Conservation (phyloP, 2,113 vertebrate species). For the Eurystomus gularis region DNA sequence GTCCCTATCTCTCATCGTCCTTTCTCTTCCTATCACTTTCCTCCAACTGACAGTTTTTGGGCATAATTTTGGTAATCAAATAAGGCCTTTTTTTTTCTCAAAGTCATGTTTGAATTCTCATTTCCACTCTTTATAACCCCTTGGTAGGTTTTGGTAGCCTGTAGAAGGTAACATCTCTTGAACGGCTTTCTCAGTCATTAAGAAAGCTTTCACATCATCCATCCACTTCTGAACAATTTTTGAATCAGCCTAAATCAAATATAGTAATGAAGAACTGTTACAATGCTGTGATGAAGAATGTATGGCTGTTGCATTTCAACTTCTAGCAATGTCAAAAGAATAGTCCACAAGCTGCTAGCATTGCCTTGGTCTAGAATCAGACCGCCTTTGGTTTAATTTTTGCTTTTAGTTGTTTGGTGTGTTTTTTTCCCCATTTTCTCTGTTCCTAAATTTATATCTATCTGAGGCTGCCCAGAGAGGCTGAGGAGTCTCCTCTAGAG, state of each 20-base stretch:
- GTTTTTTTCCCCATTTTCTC: background rate
- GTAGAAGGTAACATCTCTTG: background rate
- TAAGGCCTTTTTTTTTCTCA: background rate
- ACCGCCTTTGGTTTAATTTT: background rate
- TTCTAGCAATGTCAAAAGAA: background rate
- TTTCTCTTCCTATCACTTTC: background rate
- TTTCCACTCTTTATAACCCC: background rate
- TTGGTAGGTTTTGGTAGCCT: background rate
- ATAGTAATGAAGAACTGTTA: too few relatives aligned
- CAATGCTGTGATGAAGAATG: background rate
- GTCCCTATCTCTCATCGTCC: background rate
- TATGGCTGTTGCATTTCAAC: background rate
- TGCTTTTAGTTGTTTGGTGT: fast-evolving
- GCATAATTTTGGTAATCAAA: background rate
- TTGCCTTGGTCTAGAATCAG: background rate
- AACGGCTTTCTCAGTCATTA: conserved; percentile 77
- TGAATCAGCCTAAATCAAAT: too few relatives aligned
- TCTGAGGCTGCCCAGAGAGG: too few relatives aligned
- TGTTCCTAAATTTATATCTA: background rate
- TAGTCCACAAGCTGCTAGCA: background rate
- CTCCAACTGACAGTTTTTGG: background rate
- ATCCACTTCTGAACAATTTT: conserved; percentile 85
- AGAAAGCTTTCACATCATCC: conserved; percentile 82
- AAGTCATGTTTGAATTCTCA: background rate
- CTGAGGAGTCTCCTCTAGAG: too few relatives aligned